Percentiles rank a stretch among this genome's conserved stretches.
Conservation (phyloP, 1,140 invertebrate species). For the Pseudobourletiella spinata region DNA sequence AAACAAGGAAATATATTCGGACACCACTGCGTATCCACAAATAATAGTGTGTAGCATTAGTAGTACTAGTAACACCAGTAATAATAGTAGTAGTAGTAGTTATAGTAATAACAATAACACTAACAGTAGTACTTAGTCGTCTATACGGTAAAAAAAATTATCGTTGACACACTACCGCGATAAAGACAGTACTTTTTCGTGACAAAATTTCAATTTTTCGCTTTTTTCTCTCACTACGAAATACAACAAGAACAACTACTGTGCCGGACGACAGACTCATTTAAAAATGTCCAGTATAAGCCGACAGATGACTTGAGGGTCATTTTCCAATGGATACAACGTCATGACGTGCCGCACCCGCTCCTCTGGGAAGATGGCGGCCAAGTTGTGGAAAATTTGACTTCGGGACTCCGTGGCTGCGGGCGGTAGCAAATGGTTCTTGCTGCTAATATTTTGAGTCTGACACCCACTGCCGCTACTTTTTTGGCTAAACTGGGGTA, state of each 20-base stretch:
- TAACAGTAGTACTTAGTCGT: too few species aligned
- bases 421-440: constrained; percentile 16
- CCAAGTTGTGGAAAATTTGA: constrained; percentile 70
- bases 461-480: constrained; percentile 37
- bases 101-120: too few species aligned
- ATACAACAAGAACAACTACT: too few species aligned
- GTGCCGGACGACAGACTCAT: constrained; percentile 5
- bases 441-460: too few species aligned
- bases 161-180: too few species aligned
- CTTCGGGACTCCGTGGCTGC: constrained; percentile 43
- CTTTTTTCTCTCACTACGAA: too few species aligned
- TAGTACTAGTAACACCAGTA: too few species aligned
- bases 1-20: too few species aligned
- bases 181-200: background rate
- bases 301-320: constrained; percentile 78
- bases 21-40: too few species aligned
- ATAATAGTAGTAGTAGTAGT: too few species aligned
- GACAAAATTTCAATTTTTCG: background rate
- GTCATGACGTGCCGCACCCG: constrained; percentile 76
- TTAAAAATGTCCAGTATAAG: constrained; percentile 65
- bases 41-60: too few species aligned
- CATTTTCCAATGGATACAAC: constrained; percentile 72
- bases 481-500: constrained; percentile 15
- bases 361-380: constrained; percentile 77
- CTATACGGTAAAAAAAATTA: too few species aligned